These are phyloP conservation scores for Tiliqua scincoides DNA, from an alignment of 2,113 vertebrate genomes.

Conservation along the genomic window DNA sequence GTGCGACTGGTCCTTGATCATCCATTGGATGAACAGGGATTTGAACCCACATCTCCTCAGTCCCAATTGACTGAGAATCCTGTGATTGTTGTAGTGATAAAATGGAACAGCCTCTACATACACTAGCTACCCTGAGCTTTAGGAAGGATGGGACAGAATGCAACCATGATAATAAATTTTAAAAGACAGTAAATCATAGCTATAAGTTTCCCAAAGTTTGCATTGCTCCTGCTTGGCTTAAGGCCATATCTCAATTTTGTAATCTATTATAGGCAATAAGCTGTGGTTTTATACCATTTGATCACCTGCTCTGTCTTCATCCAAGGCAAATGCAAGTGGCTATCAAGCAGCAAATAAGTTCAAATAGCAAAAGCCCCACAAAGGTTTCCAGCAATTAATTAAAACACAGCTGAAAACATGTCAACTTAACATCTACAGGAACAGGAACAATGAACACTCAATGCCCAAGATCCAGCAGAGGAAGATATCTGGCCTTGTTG, in stretches of 20 bases:
- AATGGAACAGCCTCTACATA: background rate
- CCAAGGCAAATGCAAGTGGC: background rate
- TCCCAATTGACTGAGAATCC: background rate
- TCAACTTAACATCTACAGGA: background rate
- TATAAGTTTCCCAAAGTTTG: background rate
- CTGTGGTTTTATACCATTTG: background rate
- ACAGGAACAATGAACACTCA: background rate
- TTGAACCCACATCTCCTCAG: background rate
- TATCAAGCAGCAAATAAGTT: background rate
- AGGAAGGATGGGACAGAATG: background rate
- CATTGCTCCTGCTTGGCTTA: background rate
- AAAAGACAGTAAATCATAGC: background rate
- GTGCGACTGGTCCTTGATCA: too few species aligned
- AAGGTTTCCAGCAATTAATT: background rate
- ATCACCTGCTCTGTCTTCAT: background rate
- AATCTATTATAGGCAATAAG: background rate
- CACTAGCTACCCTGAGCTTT: background rate
- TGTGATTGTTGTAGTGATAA: background rate
- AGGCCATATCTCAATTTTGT: too few species aligned
- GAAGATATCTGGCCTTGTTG: background rate
- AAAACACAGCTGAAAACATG: background rate
- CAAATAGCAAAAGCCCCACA: background rate
- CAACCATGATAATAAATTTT: background rate
- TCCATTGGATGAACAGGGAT: background rate
- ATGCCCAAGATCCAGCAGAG: background rate